Percentiles rank a stretch among this genome's conserved stretches.
Evolutionary conservation across 2,888 invertebrate species (phyloP).

Genomic region (Rhamphomyia laevipes): DNA sequence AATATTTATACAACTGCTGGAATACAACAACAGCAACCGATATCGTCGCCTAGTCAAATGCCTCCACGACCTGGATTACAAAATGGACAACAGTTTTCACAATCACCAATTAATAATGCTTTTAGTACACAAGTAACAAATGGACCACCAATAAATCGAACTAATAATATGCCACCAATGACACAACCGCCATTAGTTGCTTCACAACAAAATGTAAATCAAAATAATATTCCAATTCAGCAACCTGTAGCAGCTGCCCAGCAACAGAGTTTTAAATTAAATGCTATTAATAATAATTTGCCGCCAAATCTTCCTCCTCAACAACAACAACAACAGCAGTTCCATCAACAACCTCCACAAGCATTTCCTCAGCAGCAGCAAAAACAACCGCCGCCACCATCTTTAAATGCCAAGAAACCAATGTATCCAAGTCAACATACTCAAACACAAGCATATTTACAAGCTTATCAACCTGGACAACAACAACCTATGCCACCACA

Average conservation of each 20-base stretch:
- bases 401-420: constrained; percentile 15
- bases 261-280: background rate
- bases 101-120: too few species aligned
- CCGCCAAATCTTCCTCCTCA: constrained; percentile 6
- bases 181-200: background rate
- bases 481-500: constrained; percentile 16
- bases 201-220: constrained; percentile 5
- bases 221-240: constrained; percentile 9
- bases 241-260: constrained; percentile 5
- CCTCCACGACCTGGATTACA: constrained; percentile 8
- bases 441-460: background rate
- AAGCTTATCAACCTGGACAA: constrained; percentile 5
- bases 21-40: constrained; percentile 7
- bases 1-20: constrained; percentile 10
- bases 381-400: constrained; percentile 8
- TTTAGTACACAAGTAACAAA: background rate
- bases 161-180: background rate
- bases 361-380: constrained; percentile 9
- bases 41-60: constrained; percentile 8
- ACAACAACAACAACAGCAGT: constrained; percentile 19
- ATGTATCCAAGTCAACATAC: constrained; percentile 12
- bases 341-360: constrained; percentile 21
- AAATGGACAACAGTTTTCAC: too few species aligned
- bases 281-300: background rate
- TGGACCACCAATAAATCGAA: background rate